Evolutionary conservation across 2,797 vertebrate species (phyloP), one percentile per base, ranked within the genome.

Genomic region (Phoebastria nigripes): DNA sequence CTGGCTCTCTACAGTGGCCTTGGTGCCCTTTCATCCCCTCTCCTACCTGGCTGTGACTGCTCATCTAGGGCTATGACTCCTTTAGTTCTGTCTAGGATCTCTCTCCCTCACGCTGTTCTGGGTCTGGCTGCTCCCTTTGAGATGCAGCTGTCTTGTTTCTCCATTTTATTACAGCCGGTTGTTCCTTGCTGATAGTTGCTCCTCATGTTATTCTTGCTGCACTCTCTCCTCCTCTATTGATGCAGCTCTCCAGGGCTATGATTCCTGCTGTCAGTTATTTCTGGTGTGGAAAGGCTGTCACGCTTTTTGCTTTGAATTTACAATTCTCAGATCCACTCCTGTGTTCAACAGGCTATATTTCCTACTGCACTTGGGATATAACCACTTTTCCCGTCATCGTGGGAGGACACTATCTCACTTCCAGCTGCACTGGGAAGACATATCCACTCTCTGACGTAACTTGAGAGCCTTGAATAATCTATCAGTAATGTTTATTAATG

Each of bases 271-370:
- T 90, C 94, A 96, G 89, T 87, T 96, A 95, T 94, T 95, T 94
- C 91, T 96, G 79, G 72, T 88, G 82, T 77, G 78, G 89, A 97
- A 97, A 96, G 63, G 72, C 84, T 92, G 88, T 87, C 94, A 96
- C 8, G 55, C 86, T 93, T 97, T 95, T 87, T 90, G 80, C 90
- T 94, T 95, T 96, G 94, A 96, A 96, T 94, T 95, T 91, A 94
- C 82, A 94, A 81, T 93, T 77, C 92, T 95, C 90, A 93, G 73
- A 82, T 73, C 66, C 66, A 76, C 72, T 91, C 90, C 67, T 58
- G 56, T 90, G 74, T 84, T 95, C 90, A 96, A 88, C 80, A 78
- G 80, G 72, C 84, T 94, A 3, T 61, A 93, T 82, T 94, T 94
- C 88, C 93, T 85, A 31, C 70, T 37, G 52, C 84, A 78, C 82